Base-by-base conservation (phyloP, 2,888 invertebrate species). In the Maniola hyperantus region DNA sequence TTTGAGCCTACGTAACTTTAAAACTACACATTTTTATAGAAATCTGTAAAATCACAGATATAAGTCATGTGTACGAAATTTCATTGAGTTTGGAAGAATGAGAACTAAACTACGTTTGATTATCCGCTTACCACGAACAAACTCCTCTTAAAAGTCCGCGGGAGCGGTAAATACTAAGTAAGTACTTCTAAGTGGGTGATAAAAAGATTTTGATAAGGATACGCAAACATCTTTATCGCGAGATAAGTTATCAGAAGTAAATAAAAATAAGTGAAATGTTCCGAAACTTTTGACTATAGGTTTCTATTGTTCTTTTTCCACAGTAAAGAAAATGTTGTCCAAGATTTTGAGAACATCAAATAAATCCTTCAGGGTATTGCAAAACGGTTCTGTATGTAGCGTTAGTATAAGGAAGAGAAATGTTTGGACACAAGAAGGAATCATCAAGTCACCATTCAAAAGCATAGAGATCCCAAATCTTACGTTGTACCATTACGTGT, bases 401-500 rank as follows among this genome's bases (percentile, higher is more conserved):
- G 77, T 77, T 11, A 71, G 71, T 46, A 71, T 78, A 4, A 83
- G 89, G 68, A 81, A 76, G 62, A 73, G 79, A 1, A 85, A 85
- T 72, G 80, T 79, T 4, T 91, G 91, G 91, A 84, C 85, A 0
- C 76, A 82, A 46, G 88, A 90, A 11, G 84, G 79, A 42, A 75
- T 84, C 1, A 79, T 91, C n/a, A 84, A 79, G 60, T 96, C 91
- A 0, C 93, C 93, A 0, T 93, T 82, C 71, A 91, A 91, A n/a
- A 82, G 86, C 34, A 77, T 94, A 4, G 84, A 89, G 11, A 80
- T 93, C 55, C 93, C 93, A 0, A 93, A 94, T 71, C 77, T 87
- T 15, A 91, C 94, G 1, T 68, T 95, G 62, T 89, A 94, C 64
- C 94, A 95, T 73, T 94, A 93, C 71, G 86, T 96, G 5, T 95